Base-by-base conservation (phyloP, 2,113 vertebrate genomes). In the Hemiprocne comata region DNA sequence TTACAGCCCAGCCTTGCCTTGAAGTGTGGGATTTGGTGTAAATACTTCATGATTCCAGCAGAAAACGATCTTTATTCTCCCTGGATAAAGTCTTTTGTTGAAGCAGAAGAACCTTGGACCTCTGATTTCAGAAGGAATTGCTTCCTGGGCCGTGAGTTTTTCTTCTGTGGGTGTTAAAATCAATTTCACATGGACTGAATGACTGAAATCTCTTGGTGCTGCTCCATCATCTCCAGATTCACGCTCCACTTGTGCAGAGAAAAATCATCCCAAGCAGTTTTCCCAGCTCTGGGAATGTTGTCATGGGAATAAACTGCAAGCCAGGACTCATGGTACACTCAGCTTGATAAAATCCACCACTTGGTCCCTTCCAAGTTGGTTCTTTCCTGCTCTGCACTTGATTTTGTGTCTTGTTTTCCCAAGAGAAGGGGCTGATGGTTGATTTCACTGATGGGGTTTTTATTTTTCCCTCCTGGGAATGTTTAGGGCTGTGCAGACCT, bases 321-420 rank as follows among this genome's bases (percentile, higher is more conserved):
- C 13, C 13, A 4, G 34, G 58, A 34, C 12, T 3, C 7, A 0
- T 0, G 31, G 16, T 0, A 1, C 24, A 1, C 6, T 60, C 53
- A 13, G 44, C 31, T 60, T 8, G 0, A 20, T 34, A 16, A 60
- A 42, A n/a, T 42, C 29, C 31, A 29, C 62, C 1, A 1, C 53
- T 42, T 11, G 8, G 4, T 60, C 18, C 40, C 36, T 66, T 36
- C 48, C 0, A 2, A 8, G n/a, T 13, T 8, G 50, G 1, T 31
- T 11, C 64, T n/a, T 15, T 14, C 21, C 17, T 7, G 6, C 10
- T 46, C 25, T 40, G 15, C 4, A 0, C 5, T 25, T 24, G 7
- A 10, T 29, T 65, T 23, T 1, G 0, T 20, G 9, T 20, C n/a
- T 26, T 58, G 2, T 60, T 54, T 48, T 46, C 57, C 57, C 75